Evolutionary conservation across 2,113 vertebrate genomes (phyloP).

Genomic region (Cavia porcellus): DNA sequence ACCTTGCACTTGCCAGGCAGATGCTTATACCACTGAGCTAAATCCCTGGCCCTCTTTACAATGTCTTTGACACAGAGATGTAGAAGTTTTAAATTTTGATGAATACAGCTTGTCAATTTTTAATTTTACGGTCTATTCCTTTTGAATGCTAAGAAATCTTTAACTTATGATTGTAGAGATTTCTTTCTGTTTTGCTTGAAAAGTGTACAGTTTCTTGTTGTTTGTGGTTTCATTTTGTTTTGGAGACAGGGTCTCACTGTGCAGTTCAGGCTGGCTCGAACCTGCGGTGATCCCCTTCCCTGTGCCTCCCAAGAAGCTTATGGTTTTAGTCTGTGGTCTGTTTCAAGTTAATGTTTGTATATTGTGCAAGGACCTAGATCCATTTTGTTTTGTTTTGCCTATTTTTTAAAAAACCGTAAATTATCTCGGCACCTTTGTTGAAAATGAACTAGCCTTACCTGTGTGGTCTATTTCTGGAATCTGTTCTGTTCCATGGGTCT

Average conservation of each 20-base stretch:
- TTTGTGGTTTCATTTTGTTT: background rate
- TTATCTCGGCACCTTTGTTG: background rate
- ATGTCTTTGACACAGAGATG: background rate
- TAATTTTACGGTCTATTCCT: background rate
- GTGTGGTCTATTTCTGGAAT: background rate
- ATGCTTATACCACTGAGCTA: too few species aligned
- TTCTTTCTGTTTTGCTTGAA: background rate
- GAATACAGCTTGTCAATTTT: background rate
- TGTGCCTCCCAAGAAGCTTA: background rate
- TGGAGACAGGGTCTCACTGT: background rate
- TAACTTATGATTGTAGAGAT: background rate
- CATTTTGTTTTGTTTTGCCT: background rate
- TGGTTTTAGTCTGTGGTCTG: background rate
- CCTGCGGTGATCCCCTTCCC: background rate
- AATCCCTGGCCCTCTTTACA: too few species aligned
- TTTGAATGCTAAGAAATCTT: constrained; percentile 19
- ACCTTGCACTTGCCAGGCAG: too few species aligned
- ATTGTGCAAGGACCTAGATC: background rate
- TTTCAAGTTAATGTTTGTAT: constrained; percentile 9
- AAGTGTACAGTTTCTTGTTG: background rate
- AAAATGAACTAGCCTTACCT: background rate
- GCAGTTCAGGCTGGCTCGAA: background rate
- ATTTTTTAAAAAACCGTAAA: background rate
- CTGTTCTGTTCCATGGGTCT: background rate
- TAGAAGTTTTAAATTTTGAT: constrained; percentile 18